phyloP scores from a whole-genome alignment of 2,113 vertebrate genomes.

The Oxygymnocypris stewartii region DNA sequence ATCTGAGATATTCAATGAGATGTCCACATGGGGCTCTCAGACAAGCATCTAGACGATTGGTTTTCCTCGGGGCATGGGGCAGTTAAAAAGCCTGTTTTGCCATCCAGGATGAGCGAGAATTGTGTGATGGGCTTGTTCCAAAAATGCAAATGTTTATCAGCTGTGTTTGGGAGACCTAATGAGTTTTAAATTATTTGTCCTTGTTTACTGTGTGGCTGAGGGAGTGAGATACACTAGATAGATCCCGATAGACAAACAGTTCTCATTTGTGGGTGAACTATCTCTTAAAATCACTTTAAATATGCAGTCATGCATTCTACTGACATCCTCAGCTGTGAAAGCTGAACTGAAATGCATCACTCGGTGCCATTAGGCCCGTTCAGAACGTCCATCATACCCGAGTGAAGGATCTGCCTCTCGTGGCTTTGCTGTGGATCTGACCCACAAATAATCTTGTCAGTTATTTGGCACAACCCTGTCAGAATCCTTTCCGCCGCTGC shows the following conservation, averaged over 20 bases:
- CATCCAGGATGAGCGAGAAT: not conserved
- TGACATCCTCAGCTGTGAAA: not conserved
- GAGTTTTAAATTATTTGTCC: slow-evolving; percentile 19
- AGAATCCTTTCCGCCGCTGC: too few species aligned
- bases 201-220: slow-evolving; percentile 15
- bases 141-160: slow-evolving; percentile 26
- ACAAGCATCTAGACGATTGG: slow-evolving; percentile 34
- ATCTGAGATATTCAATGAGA: slow-evolving; percentile 29
- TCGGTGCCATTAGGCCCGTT: not conserved
- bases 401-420: slow-evolving; percentile 32
- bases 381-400: not conserved
- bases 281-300: not conserved
- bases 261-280: not conserved
- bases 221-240: not conserved
- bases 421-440: slow-evolving; percentile 6
- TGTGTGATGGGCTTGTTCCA: slow-evolving; percentile 31
- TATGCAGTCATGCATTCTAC: not conserved
- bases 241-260: not conserved
- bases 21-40: not conserved
- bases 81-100: slow-evolving; percentile 18
- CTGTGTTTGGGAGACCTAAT: slow-evolving; percentile 11
- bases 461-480: slow-evolving; percentile 50
- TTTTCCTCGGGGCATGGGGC: slow-evolving; percentile 31
- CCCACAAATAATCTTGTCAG: slow-evolving; percentile 53
- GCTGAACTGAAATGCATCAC: not conserved